Evolutionary conservation across 2,797 vertebrate genomes (phyloP).

Genomic region (Scomberomorus guttatus): DNA sequence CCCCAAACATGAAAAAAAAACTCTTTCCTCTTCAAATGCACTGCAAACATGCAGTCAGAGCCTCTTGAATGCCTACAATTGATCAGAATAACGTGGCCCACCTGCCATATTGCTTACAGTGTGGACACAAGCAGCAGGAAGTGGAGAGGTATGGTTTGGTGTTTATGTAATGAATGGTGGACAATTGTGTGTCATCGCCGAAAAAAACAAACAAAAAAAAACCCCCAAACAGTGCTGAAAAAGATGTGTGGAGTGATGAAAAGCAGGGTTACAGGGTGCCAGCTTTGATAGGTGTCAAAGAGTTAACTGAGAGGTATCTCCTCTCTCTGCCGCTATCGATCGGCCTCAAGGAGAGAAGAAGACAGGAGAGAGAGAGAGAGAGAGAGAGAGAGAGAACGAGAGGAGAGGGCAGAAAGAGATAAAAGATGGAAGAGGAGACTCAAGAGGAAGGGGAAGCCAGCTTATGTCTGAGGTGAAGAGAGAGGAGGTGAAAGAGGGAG

Average conservation of each 20-base stretch:
- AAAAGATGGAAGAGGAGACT: slow-evolving; percentile 34
- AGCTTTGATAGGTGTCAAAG: slow-evolving; percentile 60
- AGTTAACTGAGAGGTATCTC: slow-evolving; percentile 46
- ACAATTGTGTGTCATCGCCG: not conserved
- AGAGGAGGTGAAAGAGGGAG: slow-evolving; percentile 36
- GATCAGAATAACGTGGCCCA: not conserved
- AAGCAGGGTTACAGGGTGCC: slow-evolving; percentile 15
- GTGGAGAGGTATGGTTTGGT: not conserved
- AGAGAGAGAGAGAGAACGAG: not conserved
- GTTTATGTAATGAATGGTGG: slow-evolving; percentile 2
- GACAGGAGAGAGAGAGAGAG: not conserved
- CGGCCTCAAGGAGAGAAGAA: slow-evolving; percentile 12
- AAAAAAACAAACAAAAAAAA: not conserved
- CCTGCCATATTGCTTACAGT: not conserved
- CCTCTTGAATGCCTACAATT: not conserved
- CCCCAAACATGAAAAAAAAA: not conserved
- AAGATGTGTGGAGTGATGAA: not conserved
- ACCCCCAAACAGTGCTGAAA: not conserved
- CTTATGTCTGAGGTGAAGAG: slow-evolving; percentile 29
- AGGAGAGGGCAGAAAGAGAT: slow-evolving; percentile 8
- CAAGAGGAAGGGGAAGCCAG: not conserved
- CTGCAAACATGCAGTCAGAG: not conserved
- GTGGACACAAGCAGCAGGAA: not conserved
- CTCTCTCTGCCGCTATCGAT: slow-evolving; percentile 48
- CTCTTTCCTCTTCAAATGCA: slow-evolving; percentile 3